phyloP scores from a whole-genome alignment of 2,888 invertebrate species.

The Eupithecia subumbrata region DNA sequence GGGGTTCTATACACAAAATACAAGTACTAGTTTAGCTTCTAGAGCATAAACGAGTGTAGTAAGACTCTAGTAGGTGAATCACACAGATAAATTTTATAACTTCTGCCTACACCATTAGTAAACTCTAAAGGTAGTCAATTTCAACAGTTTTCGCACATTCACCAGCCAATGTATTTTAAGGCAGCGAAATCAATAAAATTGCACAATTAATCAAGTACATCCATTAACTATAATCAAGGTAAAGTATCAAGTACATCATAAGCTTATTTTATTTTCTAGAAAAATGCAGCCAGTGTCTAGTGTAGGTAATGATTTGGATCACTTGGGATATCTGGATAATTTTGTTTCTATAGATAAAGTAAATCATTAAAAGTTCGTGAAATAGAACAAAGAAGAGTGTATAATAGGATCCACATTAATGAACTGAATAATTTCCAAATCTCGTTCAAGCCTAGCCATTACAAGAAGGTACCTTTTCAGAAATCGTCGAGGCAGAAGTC shows the following conservation, averaged over 20 bases:
- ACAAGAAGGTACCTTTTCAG: conserved; percentile 38
- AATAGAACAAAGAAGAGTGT: neutral
- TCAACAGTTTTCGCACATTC: neutral
- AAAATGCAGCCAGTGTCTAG: neutral
- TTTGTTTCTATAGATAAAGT: too few species aligned
- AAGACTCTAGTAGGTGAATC: neutral
- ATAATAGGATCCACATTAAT: neutral
- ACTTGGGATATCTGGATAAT: too few species aligned
- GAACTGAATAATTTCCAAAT: neutral
- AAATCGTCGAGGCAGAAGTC: conserved; percentile 76
- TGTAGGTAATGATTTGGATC: neutral
- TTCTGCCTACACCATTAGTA: neutral
- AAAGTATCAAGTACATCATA: neutral
- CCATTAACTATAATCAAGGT: neutral
- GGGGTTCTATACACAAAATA: neutral
- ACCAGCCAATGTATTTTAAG: neutral
- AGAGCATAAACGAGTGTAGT: neutral
- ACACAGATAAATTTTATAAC: neutral
- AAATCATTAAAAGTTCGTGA: neutral
- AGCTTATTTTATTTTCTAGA: neutral
- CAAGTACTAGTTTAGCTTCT: neutral
- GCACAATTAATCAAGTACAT: neutral
- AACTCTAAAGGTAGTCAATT: neutral
- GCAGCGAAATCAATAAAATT: neutral
- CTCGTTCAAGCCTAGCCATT: neutral